phyloP scores from a whole-genome alignment of 2,888 invertebrate species.

The Nymphalis c-album region DNA sequence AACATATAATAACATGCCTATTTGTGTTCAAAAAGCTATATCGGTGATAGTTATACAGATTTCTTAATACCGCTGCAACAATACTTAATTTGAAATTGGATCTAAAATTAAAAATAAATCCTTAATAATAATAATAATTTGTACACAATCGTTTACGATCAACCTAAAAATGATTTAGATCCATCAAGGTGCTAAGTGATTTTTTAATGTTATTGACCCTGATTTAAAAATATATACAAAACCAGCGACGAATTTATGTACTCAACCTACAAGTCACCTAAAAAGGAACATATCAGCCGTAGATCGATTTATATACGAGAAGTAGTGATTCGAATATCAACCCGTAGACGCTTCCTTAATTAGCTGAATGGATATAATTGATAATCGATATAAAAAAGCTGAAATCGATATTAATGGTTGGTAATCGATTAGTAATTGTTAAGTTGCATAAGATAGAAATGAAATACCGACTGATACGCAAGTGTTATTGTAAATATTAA shows the following conservation, averaged over 20 bases:
- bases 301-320: constrained; percentile 45
- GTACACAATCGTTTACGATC: neutral
- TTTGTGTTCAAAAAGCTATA: constrained; percentile 5
- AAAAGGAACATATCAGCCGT: constrained; percentile 55
- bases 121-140: neutral
- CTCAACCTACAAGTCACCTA: constrained; percentile 41
- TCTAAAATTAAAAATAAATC: neutral
- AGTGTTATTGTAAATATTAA: constrained; percentile 79
- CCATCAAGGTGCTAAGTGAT: constrained; percentile 28
- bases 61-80: neutral
- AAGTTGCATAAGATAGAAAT: constrained; percentile 56
- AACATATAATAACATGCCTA: constrained; percentile 2
- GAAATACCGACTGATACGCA: constrained; percentile 73
- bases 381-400: constrained; percentile 11
- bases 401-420: constrained; percentile 22
- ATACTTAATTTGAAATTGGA: neutral
- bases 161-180: constrained; percentile 4
- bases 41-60: neutral
- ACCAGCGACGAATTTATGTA: constrained; percentile 27
- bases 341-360: constrained; percentile 55
- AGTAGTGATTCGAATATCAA: constrained; percentile 47
- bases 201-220: constrained; percentile 5
- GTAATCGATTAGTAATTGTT: constrained; percentile 40
- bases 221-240: constrained; percentile 2
- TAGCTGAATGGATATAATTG: constrained; percentile 32